These are phyloP conservation scores for Synergus japonicus DNA, from an alignment of 2,888 invertebrate species.

Conservation along the genomic window DNA sequence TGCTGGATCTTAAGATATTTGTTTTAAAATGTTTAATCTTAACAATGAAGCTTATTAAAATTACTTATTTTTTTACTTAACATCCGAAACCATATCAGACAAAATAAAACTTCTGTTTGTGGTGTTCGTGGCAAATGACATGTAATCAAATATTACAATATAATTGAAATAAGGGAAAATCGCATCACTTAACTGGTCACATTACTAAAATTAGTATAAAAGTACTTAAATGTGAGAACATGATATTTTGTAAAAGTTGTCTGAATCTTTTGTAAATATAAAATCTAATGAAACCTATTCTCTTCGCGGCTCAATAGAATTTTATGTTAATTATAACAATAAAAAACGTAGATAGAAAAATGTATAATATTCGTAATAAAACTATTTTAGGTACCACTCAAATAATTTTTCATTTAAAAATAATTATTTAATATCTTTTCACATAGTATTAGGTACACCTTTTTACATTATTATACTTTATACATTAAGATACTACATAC, in stretches of 20 bases:
- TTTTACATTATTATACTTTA: background rate
- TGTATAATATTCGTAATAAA: background rate
- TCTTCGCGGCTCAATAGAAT: background rate
- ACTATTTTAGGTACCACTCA: background rate
- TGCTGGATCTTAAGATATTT: too few relatives aligned
- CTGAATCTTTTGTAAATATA: too few relatives aligned
- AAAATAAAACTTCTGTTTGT: too few relatives aligned
- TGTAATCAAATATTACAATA: too few relatives aligned
- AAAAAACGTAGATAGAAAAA: background rate
- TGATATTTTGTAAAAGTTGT: too few relatives aligned
- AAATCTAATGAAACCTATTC: background rate
- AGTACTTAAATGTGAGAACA: background rate
- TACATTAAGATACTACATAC: background rate
- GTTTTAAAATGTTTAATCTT: too few relatives aligned
- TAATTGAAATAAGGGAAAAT: constrained; percentile 52
- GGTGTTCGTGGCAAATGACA: too few relatives aligned
- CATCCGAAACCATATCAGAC: too few relatives aligned
- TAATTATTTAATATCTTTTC: background rate
- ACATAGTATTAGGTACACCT: background rate
- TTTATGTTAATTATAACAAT: background rate
- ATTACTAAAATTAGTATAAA: constrained; percentile 53
- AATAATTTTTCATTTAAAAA: background rate
- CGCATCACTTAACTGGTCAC: constrained; percentile 60
- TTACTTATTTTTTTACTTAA: too few relatives aligned
- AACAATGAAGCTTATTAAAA: too few relatives aligned